Base-by-base conservation (phyloP, 2,888 invertebrate genomes). In the Hemithea aestivaria region DNA sequence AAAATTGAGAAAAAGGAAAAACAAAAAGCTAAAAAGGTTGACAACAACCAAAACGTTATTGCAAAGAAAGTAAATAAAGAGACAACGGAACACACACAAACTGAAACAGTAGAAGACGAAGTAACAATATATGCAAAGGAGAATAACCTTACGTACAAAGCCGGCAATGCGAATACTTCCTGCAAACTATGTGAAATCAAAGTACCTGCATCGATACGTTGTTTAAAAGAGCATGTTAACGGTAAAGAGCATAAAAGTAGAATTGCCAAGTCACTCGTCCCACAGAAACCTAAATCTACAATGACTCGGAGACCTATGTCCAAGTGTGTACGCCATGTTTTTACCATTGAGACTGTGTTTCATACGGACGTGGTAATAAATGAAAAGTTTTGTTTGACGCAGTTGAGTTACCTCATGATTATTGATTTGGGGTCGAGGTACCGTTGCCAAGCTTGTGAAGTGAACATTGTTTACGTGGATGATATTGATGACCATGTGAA, bases 211-310 rank as follows among this genome's bases (percentile, higher is more conserved):
- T 44, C 56, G 1, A 10, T 66, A 1, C 51, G 47, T 6, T 48
- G 51, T 10, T 59, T 73, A 56, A 58, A 58, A 31, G 66, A 71
- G 35, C 72, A 73, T 29, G 56, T 66, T 0, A 20, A 40, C 4
- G 72, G 68, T 6, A 47, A 38, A 6, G 35, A 34, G 1, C 74
- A 74, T 33, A 62, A 48, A 21, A 59, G 30, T 26, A 54, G 45
- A 20, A 20, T 46, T 3, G 28, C 33, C 1, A 42, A 32, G 22
- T 6, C 33, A 6, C 7, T 20, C 0, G 6, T 22, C 0, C 21
- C 9, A 12, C 16, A 20, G 1, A 24, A 35, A 16, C 7, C 11
- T 2, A 34, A 12, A 4, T 2, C 10, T 6, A 2, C 8, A 2
- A 33, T 32, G 16, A 32, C 26, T 1, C 51, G 50, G 28, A 35